Conservation (phyloP, 2,888 invertebrate species). For the Phyllotreta striolata region DNA sequence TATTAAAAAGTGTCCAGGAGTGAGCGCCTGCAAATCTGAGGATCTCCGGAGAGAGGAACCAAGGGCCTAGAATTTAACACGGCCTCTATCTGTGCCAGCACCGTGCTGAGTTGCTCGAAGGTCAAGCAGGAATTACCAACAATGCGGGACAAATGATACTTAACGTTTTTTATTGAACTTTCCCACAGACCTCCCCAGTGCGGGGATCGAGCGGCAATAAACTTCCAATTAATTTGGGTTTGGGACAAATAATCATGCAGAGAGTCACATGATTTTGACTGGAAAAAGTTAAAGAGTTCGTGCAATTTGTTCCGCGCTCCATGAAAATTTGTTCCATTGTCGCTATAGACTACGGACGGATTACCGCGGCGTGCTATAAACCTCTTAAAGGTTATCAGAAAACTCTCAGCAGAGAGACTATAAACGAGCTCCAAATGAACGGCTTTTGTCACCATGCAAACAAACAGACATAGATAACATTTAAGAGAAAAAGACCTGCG, state of each 20-base stretch:
- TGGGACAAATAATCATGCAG: background rate
- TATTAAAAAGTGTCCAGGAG: no score
- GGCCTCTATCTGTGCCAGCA: no score
- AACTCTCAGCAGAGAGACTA: slow-evolving; percentile 25
- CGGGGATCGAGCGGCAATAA: no score
- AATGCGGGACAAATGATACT: background rate
- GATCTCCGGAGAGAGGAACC: no score
- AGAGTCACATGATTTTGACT: background rate
- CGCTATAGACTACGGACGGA: no score
- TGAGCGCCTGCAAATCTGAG: no score
- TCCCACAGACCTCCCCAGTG: slow-evolving; percentile 24
- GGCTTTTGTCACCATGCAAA: slow-evolving; percentile 29
- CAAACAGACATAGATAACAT: slow-evolving; percentile 31
- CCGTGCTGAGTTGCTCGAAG: slow-evolving; percentile 4
- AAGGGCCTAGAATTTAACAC: no score
- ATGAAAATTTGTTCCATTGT: background rate
- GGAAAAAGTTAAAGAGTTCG: background rate
- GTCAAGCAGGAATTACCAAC: background rate
- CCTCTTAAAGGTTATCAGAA: slow-evolving; percentile 26
- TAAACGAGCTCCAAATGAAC: slow-evolving; percentile 33
- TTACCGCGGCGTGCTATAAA: slow-evolving; percentile 30
- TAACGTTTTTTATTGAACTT: no score
- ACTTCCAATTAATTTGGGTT: slow-evolving; percentile 1
- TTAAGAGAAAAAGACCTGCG: slow-evolving; percentile 30
- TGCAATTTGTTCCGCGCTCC: background rate